These are phyloP conservation scores for Drosophila nigromelanica DNA, from an alignment of 1,140 invertebrate genomes.

Conservation along the genomic window DNA sequence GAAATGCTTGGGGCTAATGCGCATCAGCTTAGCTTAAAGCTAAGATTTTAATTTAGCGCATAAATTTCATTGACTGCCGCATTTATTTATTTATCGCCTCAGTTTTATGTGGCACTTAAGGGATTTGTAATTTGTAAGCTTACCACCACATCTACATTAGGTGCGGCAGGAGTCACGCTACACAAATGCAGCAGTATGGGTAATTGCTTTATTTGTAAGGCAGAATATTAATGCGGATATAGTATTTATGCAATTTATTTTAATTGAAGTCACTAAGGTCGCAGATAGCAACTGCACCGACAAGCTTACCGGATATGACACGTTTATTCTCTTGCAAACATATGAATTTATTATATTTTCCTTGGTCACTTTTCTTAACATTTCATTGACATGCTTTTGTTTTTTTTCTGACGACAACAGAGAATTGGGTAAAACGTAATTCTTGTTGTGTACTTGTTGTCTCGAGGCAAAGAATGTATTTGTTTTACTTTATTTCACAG, in stretches of 20 bases:
- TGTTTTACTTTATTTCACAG: too few relatives aligned
- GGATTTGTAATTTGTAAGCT: slow-evolving; percentile 56
- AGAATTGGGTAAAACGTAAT: too few relatives aligned
- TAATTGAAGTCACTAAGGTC: not conserved
- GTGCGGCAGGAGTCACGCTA: not conserved
- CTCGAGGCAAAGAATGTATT: not conserved
- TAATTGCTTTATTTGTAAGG: slow-evolving; percentile 32
- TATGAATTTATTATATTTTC: not conserved
- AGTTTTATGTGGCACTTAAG: slow-evolving; percentile 44
- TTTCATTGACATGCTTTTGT: not conserved
- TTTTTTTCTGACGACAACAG: too few relatives aligned
- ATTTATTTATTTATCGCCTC: slow-evolving; percentile 60
- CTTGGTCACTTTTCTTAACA: not conserved
- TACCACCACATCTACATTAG: slow-evolving; percentile 1
- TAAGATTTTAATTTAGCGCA: slow-evolving; percentile 63
- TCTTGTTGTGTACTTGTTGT: too few relatives aligned
- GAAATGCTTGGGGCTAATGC: slow-evolving; percentile 22
- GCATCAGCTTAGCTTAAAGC: slow-evolving; percentile 40
- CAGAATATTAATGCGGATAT: not conserved
- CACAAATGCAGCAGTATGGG: not conserved
- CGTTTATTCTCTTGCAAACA: too few relatives aligned
- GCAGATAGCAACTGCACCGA: not conserved
- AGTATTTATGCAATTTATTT: not conserved
- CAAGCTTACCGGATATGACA: too few relatives aligned
- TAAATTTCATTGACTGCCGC: slow-evolving; percentile 53